Conservation (phyloP, 2,797 vertebrate genomes). For the Cirrhinus molitorella region DNA sequence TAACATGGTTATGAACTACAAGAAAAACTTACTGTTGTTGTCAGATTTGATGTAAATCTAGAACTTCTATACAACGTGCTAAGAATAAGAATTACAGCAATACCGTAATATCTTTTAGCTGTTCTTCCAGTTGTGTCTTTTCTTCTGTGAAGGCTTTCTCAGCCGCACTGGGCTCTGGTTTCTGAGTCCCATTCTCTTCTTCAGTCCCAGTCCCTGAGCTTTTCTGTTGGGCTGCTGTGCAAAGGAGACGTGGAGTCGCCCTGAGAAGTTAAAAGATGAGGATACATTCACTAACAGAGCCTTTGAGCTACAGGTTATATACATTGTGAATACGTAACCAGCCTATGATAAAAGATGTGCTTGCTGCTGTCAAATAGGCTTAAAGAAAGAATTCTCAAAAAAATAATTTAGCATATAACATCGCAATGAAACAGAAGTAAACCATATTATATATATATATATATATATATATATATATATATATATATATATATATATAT, state of each 20-base stretch:
- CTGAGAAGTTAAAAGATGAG: slow-evolving; percentile 58
- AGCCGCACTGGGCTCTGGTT: slow-evolving; percentile 73
- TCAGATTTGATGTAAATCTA: background rate
- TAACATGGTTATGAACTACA: background rate
- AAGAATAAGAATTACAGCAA: slow-evolving; percentile 40
- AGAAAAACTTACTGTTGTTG: background rate
- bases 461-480: no score
- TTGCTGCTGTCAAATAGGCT: background rate
- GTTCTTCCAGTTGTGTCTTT: slow-evolving; percentile 89
- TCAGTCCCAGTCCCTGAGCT: slow-evolving; percentile 79
- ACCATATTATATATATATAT: no score
- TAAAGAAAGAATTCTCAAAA: background rate
- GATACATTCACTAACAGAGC: background rate
- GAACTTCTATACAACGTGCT: background rate
- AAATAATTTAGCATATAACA: background rate
- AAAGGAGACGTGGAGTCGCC: slow-evolving; percentile 81
- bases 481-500: no score
- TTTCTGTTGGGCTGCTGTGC: slow-evolving; percentile 89
- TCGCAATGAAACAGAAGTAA: no score
- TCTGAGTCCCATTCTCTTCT: slow-evolving; percentile 77
- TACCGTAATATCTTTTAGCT: slow-evolving; percentile 90
- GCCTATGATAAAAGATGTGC: background rate
- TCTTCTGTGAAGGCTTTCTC: slow-evolving; percentile 84
- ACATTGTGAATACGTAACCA: background rate
- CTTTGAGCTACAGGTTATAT: no score